phyloP scores from a whole-genome alignment of 2,888 invertebrate genomes.

The Tuberolachnus salignus region DNA sequence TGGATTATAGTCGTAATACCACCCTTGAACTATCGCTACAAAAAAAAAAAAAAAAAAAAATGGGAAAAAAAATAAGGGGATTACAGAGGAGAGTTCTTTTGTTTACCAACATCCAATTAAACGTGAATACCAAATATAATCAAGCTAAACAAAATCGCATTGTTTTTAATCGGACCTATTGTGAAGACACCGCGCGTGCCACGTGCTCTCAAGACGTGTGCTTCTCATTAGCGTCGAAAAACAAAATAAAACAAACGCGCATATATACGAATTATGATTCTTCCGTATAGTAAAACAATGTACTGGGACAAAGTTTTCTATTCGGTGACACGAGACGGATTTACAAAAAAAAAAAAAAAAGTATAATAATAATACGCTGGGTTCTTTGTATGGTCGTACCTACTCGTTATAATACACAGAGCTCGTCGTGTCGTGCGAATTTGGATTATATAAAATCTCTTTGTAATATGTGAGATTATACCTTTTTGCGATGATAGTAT shows the following conservation, averaged over 20 bases:
- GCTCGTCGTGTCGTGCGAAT: too few relatives aligned
- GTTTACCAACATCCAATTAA: constrained; percentile 50
- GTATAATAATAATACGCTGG: too few relatives aligned
- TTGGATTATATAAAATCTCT: too few relatives aligned
- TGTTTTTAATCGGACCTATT: constrained; percentile 32
- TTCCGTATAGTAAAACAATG: too few relatives aligned
- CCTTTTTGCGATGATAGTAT: too few relatives aligned
- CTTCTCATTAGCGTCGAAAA: constrained; percentile 43
- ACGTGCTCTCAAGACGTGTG: constrained; percentile 48
- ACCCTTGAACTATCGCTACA: not conserved
- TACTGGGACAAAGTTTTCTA: too few relatives aligned
- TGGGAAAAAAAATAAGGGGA: not conserved
- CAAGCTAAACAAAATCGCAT: not conserved
- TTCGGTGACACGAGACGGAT: too few relatives aligned
- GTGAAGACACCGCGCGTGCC: constrained; percentile 29
- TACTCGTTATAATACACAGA: too few relatives aligned
- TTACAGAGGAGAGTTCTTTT: constrained; percentile 13
- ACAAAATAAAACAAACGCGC: constrained; percentile 30
- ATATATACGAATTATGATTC: too few relatives aligned
- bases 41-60: not conserved
- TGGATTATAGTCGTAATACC: not conserved
- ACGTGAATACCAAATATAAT: constrained; percentile 16
- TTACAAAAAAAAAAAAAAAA: too few relatives aligned
- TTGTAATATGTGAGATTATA: too few relatives aligned
- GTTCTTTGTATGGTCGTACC: too few relatives aligned